These are phyloP conservation scores for Thereva nobilitata DNA, from an alignment of 2,888 invertebrate species.

Conservation along the genomic window DNA sequence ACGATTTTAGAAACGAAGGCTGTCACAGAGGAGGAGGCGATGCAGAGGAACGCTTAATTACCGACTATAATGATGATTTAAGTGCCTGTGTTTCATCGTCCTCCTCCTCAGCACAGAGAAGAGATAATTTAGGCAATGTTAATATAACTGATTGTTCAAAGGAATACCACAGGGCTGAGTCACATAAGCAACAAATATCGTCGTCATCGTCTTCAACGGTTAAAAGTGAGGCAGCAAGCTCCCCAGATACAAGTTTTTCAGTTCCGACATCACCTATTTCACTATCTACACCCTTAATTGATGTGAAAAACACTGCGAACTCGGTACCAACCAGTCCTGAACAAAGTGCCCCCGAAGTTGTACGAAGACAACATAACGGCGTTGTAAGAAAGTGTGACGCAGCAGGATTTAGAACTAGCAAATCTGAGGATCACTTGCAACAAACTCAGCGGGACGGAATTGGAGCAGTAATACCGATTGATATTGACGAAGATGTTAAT, in stretches of 20 bases:
- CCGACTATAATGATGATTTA: slow-evolving; percentile 43
- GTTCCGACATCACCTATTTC: slow-evolving; percentile 61
- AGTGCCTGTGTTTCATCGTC: slow-evolving; percentile 46
- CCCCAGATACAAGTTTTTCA: slow-evolving; percentile 53
- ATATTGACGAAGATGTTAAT: slow-evolving; percentile 91
- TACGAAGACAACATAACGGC: slow-evolving; percentile 60
- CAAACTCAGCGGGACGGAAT: slow-evolving; percentile 63
- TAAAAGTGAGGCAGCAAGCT: slow-evolving; percentile 47
- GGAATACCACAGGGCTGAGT: slow-evolving; percentile 9
- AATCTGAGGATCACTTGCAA: slow-evolving; percentile 91
- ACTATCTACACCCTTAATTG: slow-evolving; percentile 57
- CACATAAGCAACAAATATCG: slow-evolving; percentile 41
- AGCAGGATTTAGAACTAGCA: slow-evolving; percentile 81
- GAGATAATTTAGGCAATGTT: slow-evolving; percentile 9
- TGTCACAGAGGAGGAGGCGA: slow-evolving; percentile 43
- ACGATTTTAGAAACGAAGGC: slow-evolving; percentile 38
- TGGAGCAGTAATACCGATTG: slow-evolving; percentile 81
- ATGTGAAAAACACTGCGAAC: slow-evolving; percentile 59
- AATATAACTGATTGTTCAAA: slow-evolving; percentile 14
- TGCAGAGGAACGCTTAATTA: slow-evolving; percentile 36
- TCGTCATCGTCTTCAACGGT: slow-evolving; percentile 58
- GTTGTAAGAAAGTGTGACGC: slow-evolving; percentile 61
- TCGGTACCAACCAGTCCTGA: slow-evolving; percentile 75
- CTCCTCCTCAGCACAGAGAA: slow-evolving; percentile 44
- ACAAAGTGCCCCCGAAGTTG: slow-evolving; percentile 52